These are phyloP conservation scores for Sarcophaga carnaria DNA, from an alignment of 2,888 invertebrate species.

Conservation along the genomic window DNA sequence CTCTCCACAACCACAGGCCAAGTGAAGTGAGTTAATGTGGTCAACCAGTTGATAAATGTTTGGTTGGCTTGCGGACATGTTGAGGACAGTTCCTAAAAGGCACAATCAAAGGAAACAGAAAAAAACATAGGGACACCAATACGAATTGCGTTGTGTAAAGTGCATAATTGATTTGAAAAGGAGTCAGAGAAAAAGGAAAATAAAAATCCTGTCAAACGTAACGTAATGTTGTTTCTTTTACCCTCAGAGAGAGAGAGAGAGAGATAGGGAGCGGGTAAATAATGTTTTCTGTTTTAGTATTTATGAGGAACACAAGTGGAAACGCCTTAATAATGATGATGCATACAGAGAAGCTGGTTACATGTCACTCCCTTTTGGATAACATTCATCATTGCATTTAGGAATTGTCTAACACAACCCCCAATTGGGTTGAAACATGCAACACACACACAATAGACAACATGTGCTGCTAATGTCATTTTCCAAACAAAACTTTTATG, in stretches of 20 bases:
- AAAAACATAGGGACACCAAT: conserved; percentile 20
- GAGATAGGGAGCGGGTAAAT: not conserved
- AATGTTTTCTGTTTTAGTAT: conserved; percentile 49
- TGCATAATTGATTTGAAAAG: conserved; percentile 64
- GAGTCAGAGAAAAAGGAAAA: conserved; percentile 45
- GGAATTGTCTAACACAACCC: conserved; percentile 46
- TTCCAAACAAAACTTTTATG: conserved; percentile 55
- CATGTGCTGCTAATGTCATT: conserved; percentile 68
- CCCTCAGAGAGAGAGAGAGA: not conserved
- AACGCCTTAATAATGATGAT: conserved; percentile 51
- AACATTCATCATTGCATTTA: conserved; percentile 62
- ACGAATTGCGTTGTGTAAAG: conserved; percentile 41
- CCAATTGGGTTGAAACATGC: conserved; percentile 32
- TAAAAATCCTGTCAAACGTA: conserved; percentile 25
- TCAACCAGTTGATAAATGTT: conserved; percentile 78
- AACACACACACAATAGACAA: conserved; percentile 49
- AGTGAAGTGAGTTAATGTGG: conserved; percentile 63
- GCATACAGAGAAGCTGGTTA: conserved; percentile 49
- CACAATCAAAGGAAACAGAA: not conserved
- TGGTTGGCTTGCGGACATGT: conserved; percentile 80
- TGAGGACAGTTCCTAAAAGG: conserved; percentile 75
- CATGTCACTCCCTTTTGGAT: conserved; percentile 60
- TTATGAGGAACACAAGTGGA: conserved; percentile 24
- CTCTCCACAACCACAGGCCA: not conserved
- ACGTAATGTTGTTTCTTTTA: not conserved